Evolutionary conservation across 2,797 vertebrate species (phyloP), one percentile per base, ranked within the genome.

Genomic region (Gadopsis bispinosus): DNA sequence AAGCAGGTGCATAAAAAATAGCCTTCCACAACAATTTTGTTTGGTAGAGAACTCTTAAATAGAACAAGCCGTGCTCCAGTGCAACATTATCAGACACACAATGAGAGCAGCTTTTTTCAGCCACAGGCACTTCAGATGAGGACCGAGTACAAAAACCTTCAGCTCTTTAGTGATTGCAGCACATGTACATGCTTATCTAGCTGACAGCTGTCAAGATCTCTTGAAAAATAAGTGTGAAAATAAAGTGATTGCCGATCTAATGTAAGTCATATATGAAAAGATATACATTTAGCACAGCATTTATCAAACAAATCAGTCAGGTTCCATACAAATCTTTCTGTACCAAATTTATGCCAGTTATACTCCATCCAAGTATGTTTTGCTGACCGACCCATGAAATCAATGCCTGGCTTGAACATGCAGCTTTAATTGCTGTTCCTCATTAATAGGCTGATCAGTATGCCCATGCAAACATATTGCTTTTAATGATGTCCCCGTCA

Each of bases 391-490:
- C 63, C 72, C 10, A 66, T 78, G 13, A 82, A 77, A 90, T 86
- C 75, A 71, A 67, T 88, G 79, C 69, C 63, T 64, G 69, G 75
- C 75, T 79, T 67, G 66, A 61, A 79, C 22, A 65, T 37, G 35
- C 47, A 72, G 50, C 73, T 80, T 68, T 77, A 75, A 76, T 59
- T 69, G 58, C 61, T 62, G 33, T 53, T 67, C 29, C 39, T n/a
- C 12, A 79, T 79, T 79, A 77, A 77, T 31, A 75, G 45, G 50
- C 78, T 80, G 64, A 84, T 83, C 72, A 35, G 70, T 80, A 70
- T 61, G 73, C 69, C 29, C 33, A 83, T 43, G 56, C 55, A 73
- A 66, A 79, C 43, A 60, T 69, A 47, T 77, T 47, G 70, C 61
- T 69, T 79, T 75, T 56, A 77, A 73, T 31, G 20, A 55, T 69